These are phyloP conservation scores for Elegia similella DNA, from an alignment of 2,888 invertebrate species.

Conservation along the genomic window DNA sequence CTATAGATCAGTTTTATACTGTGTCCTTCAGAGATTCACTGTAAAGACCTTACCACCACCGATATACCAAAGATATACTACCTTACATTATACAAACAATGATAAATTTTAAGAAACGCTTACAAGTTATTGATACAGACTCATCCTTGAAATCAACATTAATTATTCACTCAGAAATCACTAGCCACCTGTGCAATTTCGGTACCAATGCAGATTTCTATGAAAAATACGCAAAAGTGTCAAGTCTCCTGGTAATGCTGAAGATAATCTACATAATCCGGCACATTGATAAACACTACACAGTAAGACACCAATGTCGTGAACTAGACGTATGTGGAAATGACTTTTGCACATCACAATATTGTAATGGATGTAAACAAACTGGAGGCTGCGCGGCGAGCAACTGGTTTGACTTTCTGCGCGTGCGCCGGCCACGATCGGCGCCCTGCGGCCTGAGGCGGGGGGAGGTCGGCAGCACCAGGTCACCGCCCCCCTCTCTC, in stretches of 20 bases:
- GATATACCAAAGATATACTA: not conserved
- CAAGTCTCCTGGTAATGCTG: constrained; percentile 37
- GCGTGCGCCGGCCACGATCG: constrained; percentile 64
- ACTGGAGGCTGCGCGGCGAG: constrained; percentile 76
- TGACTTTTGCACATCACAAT: constrained; percentile 35
- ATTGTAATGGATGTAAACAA: constrained; percentile 66
- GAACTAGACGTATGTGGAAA: constrained; percentile 14
- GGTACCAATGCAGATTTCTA: constrained; percentile 53
- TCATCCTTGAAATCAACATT: constrained; percentile 34
- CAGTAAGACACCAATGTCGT: not conserved
- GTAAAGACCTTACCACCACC: not conserved
- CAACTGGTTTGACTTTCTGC: constrained; percentile 73
- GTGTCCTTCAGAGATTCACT: constrained; percentile 2
- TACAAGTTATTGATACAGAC: not conserved
- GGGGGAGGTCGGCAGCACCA: constrained; percentile 44
- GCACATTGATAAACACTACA: not conserved
- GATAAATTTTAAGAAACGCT: not conserved
- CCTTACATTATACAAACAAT: not conserved
- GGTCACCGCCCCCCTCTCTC: constrained; percentile 55
- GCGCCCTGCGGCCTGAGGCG: constrained; percentile 30
- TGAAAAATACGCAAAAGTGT: constrained; percentile 34
- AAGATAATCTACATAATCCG: not conserved
- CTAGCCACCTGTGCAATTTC: constrained; percentile 52
- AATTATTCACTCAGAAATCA: constrained; percentile 10
- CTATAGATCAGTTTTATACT: not conserved